A percentile compares a stretch with the other conserved stretches of the same genome.
phyloP scores from a whole-genome alignment of 2,797 vertebrate genomes.

The Poecilia picta region DNA sequence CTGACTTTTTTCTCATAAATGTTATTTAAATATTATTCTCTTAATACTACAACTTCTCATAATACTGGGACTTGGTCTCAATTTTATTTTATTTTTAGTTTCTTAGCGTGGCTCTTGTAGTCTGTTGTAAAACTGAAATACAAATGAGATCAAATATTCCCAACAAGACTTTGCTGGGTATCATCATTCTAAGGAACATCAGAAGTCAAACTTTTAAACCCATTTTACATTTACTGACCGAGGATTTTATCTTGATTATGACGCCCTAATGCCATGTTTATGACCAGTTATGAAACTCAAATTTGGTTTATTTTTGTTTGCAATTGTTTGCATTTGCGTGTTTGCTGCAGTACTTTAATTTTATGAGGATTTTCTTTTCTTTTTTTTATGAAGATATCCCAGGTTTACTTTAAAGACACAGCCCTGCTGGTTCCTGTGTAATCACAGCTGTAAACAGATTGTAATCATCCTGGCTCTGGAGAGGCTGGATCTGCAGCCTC shows the following conservation, averaged over 20 bases:
- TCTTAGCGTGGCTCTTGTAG: too few relatives aligned
- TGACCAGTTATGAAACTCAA: not conserved
- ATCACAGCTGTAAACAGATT: slow-evolving; percentile 56
- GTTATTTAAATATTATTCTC: too few relatives aligned
- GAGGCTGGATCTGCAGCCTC: slow-evolving; percentile 37
- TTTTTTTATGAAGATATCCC: not conserved
- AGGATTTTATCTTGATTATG: not conserved
- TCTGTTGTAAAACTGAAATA: not conserved
- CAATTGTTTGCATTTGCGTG: not conserved
- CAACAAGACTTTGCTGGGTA: not conserved
- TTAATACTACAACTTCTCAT: too few relatives aligned
- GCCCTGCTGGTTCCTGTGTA: slow-evolving; percentile 32
- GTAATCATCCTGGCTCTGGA: slow-evolving; percentile 56
- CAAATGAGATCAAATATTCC: not conserved
- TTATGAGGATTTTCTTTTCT: not conserved
- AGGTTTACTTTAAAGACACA: not conserved
- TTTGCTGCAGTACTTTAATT: not conserved
- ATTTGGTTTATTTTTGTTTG: not conserved
- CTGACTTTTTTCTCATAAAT: too few relatives aligned
- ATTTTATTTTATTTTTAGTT: too few relatives aligned
- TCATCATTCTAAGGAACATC: not conserved
- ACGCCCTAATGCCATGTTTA: not conserved
- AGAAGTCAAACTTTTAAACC: not conserved
- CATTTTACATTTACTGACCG: not conserved
- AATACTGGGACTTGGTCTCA: too few relatives aligned